These are phyloP conservation scores for Cichladusa arquata DNA, from an alignment of 2,113 vertebrate genomes.

Conservation along the genomic window DNA sequence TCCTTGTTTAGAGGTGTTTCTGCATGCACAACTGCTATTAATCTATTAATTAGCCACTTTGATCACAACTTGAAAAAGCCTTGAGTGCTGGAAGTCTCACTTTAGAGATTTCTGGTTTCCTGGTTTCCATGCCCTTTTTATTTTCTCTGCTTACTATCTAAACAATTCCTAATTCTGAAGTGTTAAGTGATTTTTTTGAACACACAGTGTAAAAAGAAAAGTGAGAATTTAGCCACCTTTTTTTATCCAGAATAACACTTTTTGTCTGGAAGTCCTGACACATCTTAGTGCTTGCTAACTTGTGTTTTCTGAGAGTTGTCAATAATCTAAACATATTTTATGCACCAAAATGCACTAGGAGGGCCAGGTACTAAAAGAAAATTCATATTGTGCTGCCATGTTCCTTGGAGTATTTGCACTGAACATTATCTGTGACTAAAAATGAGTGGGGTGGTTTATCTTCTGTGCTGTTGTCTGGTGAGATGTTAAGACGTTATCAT, in stretches of 20 bases:
- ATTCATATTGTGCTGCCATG: background rate
- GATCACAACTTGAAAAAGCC: background rate
- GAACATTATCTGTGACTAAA: background rate
- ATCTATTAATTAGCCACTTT: conserved; percentile 20
- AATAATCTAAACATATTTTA: background rate
- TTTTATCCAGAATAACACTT: background rate
- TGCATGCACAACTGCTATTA: background rate
- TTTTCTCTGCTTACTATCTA: background rate
- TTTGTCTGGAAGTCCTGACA: background rate
- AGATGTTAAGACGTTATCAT: background rate
- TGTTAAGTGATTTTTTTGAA: background rate
- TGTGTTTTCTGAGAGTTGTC: background rate
- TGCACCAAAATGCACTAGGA: background rate
- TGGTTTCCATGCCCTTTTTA: background rate
- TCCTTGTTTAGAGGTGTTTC: background rate
- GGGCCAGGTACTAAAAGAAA: background rate
- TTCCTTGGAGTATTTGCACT: background rate
- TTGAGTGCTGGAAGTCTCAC: background rate
- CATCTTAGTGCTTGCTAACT: background rate
- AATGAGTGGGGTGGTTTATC: background rate
- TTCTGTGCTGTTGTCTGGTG: background rate
- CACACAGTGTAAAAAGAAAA: background rate
- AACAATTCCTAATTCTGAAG: background rate
- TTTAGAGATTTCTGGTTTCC: background rate
- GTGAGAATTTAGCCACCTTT: background rate